Conservation (phyloP, 2,113 vertebrate species). For the Tretioscincus oriximinensis region DNA sequence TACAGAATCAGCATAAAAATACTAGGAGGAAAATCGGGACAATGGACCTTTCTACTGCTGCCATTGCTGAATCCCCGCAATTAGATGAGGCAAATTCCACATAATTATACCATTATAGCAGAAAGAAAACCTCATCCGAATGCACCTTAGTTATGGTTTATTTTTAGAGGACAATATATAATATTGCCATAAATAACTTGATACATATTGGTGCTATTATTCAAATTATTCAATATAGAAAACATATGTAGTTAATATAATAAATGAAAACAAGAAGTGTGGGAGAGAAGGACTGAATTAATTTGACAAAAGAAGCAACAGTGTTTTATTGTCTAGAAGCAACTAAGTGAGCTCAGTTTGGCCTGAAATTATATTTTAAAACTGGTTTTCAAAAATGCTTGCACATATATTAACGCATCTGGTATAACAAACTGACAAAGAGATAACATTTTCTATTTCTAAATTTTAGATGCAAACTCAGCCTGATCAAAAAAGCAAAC, state of each 20-base stretch:
- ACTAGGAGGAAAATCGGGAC: too few relatives aligned
- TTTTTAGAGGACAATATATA: slow-evolving; percentile 35
- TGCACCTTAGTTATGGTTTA: slow-evolving; percentile 24
- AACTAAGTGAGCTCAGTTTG: slow-evolving; percentile 33
- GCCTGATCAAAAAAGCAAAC: background rate
- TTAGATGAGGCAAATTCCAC: too few relatives aligned
- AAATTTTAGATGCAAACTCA: background rate
- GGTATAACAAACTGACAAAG: slow-evolving; percentile 6
- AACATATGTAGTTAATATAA: slow-evolving; percentile 60
- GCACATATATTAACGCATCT: slow-evolving; percentile 22
- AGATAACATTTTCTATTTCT: background rate
- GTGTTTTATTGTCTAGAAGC: slow-evolving; percentile 36
- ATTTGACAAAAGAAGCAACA: slow-evolving; percentile 40
- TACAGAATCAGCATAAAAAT: too few relatives aligned
- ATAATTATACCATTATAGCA: too few relatives aligned
- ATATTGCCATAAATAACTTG: background rate
- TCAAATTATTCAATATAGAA: slow-evolving; percentile 47
- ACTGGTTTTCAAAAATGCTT: background rate
- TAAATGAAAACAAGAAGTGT: slow-evolving; percentile 3
- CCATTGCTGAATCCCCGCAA: too few relatives aligned
- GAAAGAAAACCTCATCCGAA: too few relatives aligned
- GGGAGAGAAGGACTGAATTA: background rate
- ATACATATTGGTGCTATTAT: slow-evolving; percentile 43
- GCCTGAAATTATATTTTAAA: slow-evolving; percentile 18
- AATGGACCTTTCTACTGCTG: too few relatives aligned